Conservation (phyloP, 2,888 invertebrate species). For the Crossocerus cetratus region DNA sequence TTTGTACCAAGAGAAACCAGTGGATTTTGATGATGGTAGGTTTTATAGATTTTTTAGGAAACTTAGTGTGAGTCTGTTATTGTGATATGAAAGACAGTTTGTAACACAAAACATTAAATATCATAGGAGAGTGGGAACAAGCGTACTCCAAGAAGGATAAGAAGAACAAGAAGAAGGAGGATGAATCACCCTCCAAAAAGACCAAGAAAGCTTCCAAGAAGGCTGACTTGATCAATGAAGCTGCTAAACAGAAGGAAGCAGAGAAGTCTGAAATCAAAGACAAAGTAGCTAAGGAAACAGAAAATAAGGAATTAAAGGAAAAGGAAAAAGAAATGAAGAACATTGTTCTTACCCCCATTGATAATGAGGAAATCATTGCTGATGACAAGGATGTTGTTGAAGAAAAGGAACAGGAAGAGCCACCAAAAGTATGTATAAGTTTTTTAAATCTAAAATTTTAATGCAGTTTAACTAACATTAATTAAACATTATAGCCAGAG, state of each 20-base stretch:
- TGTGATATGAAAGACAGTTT: slow-evolving; percentile 8
- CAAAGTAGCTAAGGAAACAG: slow-evolving; percentile 78
- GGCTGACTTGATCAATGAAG: slow-evolving; percentile 77
- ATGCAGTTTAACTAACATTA: background rate
- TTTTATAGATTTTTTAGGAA: slow-evolving; percentile 9
- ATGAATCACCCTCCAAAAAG: slow-evolving; percentile 78
- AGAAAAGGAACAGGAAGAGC: slow-evolving; percentile 62
- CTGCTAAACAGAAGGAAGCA: slow-evolving; percentile 75
- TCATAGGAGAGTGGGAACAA: slow-evolving; percentile 83
- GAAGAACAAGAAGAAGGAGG: slow-evolving; percentile 83
- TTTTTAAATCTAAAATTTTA: background rate
- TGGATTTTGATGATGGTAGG: slow-evolving; percentile 84
- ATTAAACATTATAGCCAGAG: background rate
- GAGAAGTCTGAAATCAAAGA: slow-evolving; percentile 77
- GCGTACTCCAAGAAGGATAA: slow-evolving; percentile 85
- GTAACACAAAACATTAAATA: background rate
- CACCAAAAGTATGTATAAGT: slow-evolving; percentile 49
- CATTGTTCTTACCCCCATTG: slow-evolving; percentile 69
- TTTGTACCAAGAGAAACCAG: slow-evolving; percentile 82
- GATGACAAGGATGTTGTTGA: slow-evolving; percentile 60
- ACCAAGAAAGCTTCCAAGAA: slow-evolving; percentile 78
- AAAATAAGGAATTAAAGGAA: slow-evolving; percentile 78
- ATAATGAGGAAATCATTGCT: slow-evolving; percentile 60
- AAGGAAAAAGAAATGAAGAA: slow-evolving; percentile 72
- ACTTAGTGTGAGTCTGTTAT: background rate